phyloP scores from a whole-genome alignment of 2,113 vertebrate species.

The Brienomyrus brachyistius region DNA sequence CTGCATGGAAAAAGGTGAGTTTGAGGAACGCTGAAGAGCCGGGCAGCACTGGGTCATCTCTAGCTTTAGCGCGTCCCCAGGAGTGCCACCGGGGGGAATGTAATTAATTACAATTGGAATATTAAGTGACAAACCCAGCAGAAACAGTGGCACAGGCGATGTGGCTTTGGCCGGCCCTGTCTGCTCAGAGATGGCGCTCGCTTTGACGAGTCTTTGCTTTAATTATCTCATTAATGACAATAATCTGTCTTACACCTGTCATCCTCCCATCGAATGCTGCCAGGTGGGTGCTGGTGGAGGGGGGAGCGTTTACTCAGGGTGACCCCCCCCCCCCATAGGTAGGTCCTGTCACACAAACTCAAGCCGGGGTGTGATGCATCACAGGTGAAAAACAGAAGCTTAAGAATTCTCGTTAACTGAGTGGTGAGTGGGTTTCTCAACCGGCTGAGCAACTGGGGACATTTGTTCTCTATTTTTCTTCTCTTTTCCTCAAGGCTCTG shows the following conservation, averaged over 20 bases:
- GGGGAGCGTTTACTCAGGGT: neutral
- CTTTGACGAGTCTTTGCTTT: neutral
- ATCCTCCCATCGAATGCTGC: neutral
- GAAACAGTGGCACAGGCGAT: constrained; percentile 2
- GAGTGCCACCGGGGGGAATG: constrained; percentile 28
- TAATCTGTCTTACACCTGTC: constrained; percentile 32
- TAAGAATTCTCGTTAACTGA: constrained; percentile 46
- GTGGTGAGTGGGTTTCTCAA: constrained; percentile 34
- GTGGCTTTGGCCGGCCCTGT: neutral
- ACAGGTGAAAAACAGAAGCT: constrained; percentile 42
- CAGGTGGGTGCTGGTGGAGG: neutral
- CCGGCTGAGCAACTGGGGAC: neutral
- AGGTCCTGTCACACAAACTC: constrained; percentile 53
- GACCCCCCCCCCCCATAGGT: constrained; percentile 36
- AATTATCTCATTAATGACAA: constrained; percentile 26
- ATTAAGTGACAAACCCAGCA: constrained; percentile 29
- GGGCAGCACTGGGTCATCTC: constrained; percentile 16
- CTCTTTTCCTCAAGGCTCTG: constrained; percentile 23
- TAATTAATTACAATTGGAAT: constrained; percentile 44
- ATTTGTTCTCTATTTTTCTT: neutral
- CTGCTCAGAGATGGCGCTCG: constrained; percentile 7
- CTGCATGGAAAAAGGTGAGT: constrained; percentile 31
- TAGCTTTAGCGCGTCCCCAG: neutral
- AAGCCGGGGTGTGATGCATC: constrained; percentile 49
- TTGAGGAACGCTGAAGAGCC: neutral